Evolutionary conservation across 35 echinoderm and acorn worm species (phyloP), one percentile per base, ranked within the genome.

Genomic region (Patiria miniata): DNA sequence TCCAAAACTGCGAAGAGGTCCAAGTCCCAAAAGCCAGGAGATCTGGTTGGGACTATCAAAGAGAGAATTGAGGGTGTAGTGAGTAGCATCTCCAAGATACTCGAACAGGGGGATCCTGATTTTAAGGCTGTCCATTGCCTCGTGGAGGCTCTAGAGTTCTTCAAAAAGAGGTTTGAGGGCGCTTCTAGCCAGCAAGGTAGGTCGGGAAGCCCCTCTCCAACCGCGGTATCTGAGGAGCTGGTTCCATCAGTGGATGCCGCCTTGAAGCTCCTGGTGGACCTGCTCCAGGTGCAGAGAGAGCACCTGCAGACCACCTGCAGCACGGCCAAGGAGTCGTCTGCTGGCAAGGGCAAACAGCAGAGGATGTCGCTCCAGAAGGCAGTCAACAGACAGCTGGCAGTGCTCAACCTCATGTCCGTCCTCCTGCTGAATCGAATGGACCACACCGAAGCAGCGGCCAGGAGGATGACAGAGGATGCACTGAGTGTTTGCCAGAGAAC

Each of bases 331-430:
- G 83, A 86, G 50, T 47, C 42, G 4, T 51, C 29, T 54, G 77
- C 51, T 32, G 79, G 78, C 7, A 59, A 37, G 39, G 53, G 59
- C 0, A 86, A 77, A 18, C 84, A 86, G 59, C 82, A 84, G 82
- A 84, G 65, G 65, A 26, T 73, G 65, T 34, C 34, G 21, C 65
- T 84, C 29, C 82, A 84, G 44, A 84, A 61, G 53, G n/a, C 73
- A 21, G 88, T 90, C 47, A 83, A 90, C 68, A 83, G 87, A 69
- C 81, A 90, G 26, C 76, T 93, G 28, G 55, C 78, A 22, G 73
- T 81, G 12, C 88, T 93, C 19, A 80, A 97, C 52, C 81, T 93
- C 55, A 77, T 97, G 86, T 84, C 94, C 28, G 58, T 50, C 10
- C 58, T 97, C 32, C 52, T 84, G 59, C 76, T 93, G 40, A 80